Evolutionary conservation across 2,113 vertebrate species (phyloP), one percentile per base, ranked within the genome.

Genomic region (Piaya cayana): DNA sequence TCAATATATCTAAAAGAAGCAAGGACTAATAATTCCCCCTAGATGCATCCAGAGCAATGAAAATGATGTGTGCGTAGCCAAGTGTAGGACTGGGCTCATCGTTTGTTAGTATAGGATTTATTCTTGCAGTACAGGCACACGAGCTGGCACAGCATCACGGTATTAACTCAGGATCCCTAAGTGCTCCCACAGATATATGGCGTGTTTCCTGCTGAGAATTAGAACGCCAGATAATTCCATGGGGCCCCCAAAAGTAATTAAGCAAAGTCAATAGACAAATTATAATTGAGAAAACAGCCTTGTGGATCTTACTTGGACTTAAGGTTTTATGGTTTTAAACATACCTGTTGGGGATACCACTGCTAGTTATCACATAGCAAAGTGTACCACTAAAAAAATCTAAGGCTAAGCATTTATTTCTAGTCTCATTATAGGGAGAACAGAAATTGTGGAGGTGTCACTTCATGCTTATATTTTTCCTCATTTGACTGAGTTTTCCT

Each of bases 111-210:
- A 3, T 39, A 72, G 82, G 70, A 82, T 91, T 91, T 89, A 87
- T 85, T 80, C 39, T 85, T 39, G 32, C 45, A 42, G 43, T 82
- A 53, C 8, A 91, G 59, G 49, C 82, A 71, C 22, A 72, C 36
- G 93, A 68, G 18, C 11, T 89, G 91, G 91, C 94, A 90, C 9
- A 92, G 32, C 62, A 90, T 83, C 82, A 67, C 90, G 88, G 42
- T 63, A 77, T 92, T 94, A 93, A 81, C 19, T 89, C 56, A 92
- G 70, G 75, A 87, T 92, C 85, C 39, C 59, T 36, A 87, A 94
- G 87, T 72, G 79, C 71, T 94, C 82, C 85, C 47, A 89, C 56
- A 87, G 52, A 85, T 87, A 86, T 8, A 62, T 39, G n/a, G 67
- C 62, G 60, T 55, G 30, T 26, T 86, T 93, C 64, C 89, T 96